Evolutionary conservation across 1,140 invertebrate genomes (phyloP).

Genomic region (Euglossa dilemma): DNA sequence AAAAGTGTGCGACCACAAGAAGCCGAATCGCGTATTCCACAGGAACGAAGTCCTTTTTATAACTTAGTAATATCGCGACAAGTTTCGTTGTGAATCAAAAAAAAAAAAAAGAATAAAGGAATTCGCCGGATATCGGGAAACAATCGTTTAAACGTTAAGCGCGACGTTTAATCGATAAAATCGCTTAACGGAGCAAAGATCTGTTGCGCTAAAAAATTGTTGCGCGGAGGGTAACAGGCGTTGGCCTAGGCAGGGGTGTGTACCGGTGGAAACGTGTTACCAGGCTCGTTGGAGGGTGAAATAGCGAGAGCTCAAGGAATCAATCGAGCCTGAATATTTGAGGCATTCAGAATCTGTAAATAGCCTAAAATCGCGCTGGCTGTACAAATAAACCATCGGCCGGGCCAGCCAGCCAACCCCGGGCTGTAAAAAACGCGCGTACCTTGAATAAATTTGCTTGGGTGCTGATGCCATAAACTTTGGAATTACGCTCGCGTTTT

Average conservation of each 20-base stretch:
- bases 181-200: constrained; percentile 20
- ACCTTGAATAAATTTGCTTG: constrained; percentile 6
- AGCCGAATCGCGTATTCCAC: background rate
- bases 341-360: constrained; percentile 40
- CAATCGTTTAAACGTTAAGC: background rate
- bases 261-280: constrained; percentile 20
- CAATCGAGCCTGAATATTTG: constrained; percentile 45
- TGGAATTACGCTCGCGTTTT: background rate
- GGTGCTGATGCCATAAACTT: background rate
- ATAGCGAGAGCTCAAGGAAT: constrained; percentile 26
- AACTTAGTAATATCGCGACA: background rate
- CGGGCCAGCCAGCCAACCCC: background rate
- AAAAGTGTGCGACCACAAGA: no score
- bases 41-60: background rate
- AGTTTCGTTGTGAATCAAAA: background rate
- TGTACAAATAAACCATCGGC: constrained; percentile 23
- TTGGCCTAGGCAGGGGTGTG: background rate
- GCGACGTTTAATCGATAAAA: constrained; percentile 17
- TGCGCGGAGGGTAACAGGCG: background rate
- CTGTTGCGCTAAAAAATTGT: background rate
- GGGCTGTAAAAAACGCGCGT: constrained; percentile 18
- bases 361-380: constrained; percentile 20
- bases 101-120: no score
- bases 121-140: background rate
- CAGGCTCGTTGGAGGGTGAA: constrained; percentile 3